Percentiles rank a stretch among this genome's conserved stretches.
Conservation (phyloP, 1,140 invertebrate genomes). For the Magallana ariakensis region DNA sequence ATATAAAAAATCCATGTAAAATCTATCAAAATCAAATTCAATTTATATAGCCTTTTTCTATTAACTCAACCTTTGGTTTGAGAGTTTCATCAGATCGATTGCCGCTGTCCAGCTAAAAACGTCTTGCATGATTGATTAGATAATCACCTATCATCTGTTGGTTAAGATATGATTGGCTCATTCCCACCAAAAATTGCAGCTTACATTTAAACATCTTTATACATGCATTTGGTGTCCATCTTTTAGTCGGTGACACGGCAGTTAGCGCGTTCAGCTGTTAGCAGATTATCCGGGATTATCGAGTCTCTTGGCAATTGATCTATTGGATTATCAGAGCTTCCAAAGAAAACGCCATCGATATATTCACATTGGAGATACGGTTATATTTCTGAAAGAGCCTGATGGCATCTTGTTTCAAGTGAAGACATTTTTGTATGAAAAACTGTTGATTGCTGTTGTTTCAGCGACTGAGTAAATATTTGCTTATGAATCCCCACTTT, state of each 20-base stretch:
- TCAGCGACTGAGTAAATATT: too few relatives aligned
- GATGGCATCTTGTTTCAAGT: too few relatives aligned
- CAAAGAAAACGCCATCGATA: not conserved
- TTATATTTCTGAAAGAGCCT: too few relatives aligned
- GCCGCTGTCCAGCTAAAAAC: not conserved
- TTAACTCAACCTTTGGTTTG: too few relatives aligned
- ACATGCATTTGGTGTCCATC: not conserved
- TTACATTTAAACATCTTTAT: too few relatives aligned
- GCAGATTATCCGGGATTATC: not conserved
- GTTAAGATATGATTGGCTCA: not conserved
- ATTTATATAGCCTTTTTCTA: too few relatives aligned
- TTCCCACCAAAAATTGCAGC: not conserved
- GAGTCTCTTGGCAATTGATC: not conserved
- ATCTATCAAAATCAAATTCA: too few relatives aligned
- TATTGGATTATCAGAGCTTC: not conserved
- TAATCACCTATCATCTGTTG: not conserved
- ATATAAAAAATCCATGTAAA: too few relatives aligned
- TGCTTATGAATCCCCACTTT: too few relatives aligned
- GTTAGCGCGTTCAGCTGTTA: not conserved
- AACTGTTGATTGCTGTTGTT: too few relatives aligned
- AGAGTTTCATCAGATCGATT: too few relatives aligned
- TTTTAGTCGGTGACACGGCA: not conserved
- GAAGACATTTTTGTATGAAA: too few relatives aligned
- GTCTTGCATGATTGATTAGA: not conserved
- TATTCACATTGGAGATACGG: not conserved